Conservation (phyloP, 2,797 vertebrate species). For the Coluber constrictor region DNA sequence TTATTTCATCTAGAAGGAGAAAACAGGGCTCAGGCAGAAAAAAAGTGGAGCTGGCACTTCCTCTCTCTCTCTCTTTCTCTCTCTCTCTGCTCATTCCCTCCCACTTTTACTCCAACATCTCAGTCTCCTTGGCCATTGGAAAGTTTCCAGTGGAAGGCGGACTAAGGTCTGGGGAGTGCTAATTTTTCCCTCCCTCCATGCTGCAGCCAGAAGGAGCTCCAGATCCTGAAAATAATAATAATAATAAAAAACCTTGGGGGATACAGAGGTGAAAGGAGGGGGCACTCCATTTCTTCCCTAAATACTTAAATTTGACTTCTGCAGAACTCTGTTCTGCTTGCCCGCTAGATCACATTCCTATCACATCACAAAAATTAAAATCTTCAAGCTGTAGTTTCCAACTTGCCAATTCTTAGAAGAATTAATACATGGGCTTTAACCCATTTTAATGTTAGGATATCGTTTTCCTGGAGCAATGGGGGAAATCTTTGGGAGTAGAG, state of each 20-base stretch:
- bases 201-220: neutral
- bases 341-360: neutral
- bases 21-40: neutral
- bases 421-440: neutral
- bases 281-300: neutral
- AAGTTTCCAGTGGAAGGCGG: neutral
- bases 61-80: neutral
- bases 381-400: neutral
- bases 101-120: neutral
- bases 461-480: neutral
- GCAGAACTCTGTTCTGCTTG: neutral
- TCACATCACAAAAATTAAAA: neutral
- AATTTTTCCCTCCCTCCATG: neutral
- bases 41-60: neutral
- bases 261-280: neutral
- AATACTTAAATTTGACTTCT: neutral
- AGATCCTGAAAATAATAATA: neutral
- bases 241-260: neutral
- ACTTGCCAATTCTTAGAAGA: neutral
- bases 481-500: neutral
- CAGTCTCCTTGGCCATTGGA: neutral
- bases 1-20: conserved; percentile 49
- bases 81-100: neutral
- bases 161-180: neutral
- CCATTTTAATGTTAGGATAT: neutral